Evolutionary conservation across 2,797 vertebrate species (phyloP), one percentile per base, ranked within the genome.

Genomic region (Acanthurus lineatus): DNA sequence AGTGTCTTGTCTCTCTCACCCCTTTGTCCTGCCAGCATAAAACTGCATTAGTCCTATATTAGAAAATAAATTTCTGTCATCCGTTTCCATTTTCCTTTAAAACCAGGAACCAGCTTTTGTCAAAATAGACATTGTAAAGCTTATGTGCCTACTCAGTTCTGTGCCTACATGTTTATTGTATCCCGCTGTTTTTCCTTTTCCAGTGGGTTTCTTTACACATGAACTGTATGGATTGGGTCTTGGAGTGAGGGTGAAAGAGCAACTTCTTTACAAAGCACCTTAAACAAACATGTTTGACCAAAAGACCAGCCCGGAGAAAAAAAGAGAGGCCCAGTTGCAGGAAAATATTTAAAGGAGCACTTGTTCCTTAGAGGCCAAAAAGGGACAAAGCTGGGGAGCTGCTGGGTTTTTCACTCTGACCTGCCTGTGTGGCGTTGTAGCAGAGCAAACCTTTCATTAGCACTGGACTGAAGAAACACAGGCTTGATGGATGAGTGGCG

Each of bases 241-340:
- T 25, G 62, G 54, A 67, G 75, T 28, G 64, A 76, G 63, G 65
- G 54, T 85, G 80, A 86, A 91, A 93, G 81, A 89, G 56, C 64
- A 77, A 58, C 75, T 77, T 59, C 64, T 49, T 81, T 66, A 87
- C 76, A 91, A 87, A 92, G 87, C 73, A 57, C 66, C 69, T 82
- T 79, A 82, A 54, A 77, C 72, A 88, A 90, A 89, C 76, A 84
- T 68, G 59, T 88, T 86, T 90, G 83, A 76, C 86, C 74, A 79
- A 77, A 86, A 77, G 69, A 53, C 60, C 60, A 63, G 69, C 56
- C 69, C 19, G 16, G 15, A 83, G 68, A 87, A 72, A 86, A 72
- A 86, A 77, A 67, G 58, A 58, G 83, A 76, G 86, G 82, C 72
- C 70, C 73, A 15, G 57, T 20, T 61, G 47, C 49, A 75, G 73